phyloP scores from a whole-genome alignment of 1,140 invertebrate genomes.

The Leptinotarsa undecemlineata region DNA sequence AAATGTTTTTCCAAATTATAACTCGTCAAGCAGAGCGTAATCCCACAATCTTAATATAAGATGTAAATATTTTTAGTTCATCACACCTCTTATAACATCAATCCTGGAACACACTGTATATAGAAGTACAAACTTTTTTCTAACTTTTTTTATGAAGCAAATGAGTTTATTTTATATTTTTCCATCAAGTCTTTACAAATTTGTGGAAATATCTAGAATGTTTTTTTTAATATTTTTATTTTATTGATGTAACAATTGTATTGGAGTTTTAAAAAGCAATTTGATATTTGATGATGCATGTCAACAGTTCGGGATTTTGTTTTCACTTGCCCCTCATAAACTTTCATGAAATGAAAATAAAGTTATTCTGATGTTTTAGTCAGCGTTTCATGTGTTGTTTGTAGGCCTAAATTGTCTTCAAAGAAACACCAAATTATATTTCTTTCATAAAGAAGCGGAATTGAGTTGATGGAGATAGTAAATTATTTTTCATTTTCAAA shows the following conservation, averaged over 20 bases:
- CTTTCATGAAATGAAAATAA: conserved; percentile 10
- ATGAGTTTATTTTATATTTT: conserved; percentile 4
- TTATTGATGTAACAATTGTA: conserved; percentile 37
- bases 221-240: conserved; percentile 39
- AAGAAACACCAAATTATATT: conserved; percentile 1
- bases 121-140: conserved; percentile 34
- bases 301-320: conserved; percentile 37
- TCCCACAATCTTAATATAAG: too few species aligned
- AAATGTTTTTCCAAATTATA: too few species aligned
- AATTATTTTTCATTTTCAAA: conserved; percentile 20
- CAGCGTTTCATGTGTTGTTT: conserved; percentile 10
- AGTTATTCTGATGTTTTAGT: conserved; percentile 19
- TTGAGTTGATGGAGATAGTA: conserved; percentile 3
- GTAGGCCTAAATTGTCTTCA: not conserved
- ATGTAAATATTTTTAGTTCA: too few species aligned
- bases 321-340: conserved; percentile 22
- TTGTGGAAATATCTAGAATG: conserved; percentile 34
- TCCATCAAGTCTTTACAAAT: not conserved
- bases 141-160: conserved; percentile 23
- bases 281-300: conserved; percentile 42
- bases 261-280: conserved; percentile 38
- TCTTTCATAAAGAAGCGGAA: conserved; percentile 21
- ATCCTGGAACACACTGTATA: not conserved
- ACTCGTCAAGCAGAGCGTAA: too few species aligned
- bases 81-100: too few species aligned